Base-by-base conservation (phyloP, 2,888 invertebrate species). In the Callyntrura sp. region DNA sequence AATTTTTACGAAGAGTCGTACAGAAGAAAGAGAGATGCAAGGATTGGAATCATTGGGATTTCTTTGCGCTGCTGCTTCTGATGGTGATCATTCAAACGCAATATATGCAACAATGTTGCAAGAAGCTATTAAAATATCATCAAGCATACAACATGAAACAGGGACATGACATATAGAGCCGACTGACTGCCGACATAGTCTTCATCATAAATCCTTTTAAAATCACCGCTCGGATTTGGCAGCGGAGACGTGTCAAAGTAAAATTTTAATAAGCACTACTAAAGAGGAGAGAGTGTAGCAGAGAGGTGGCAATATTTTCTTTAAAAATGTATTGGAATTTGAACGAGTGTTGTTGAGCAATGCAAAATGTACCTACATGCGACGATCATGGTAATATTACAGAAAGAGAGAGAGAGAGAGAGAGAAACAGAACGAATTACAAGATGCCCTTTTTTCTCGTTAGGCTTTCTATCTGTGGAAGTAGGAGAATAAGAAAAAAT, bases 41-140 rank as follows among this genome's bases (percentile, higher is more conserved):
- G 25, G 28, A 14, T 68, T 20, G n/a, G 68, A 68, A 43, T 68
- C 68, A n/a, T n/a, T 8, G 20, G 9, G 23, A 60, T 60, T 60
- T 60, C 35, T 65, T n/a, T 11, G 23, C 25, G 25, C 14, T 70
- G 70, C 48, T 35, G 28, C 23, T 68, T 6, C 5, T n/a, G 62
- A 68, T 68, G 23, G 25, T 68, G 5, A 8, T 57, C 17, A 57
- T 57, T n/a, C 68, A 68, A 43, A 68, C 14, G 76, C 12, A 76
- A 28, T 25, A 78, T 35, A 35, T 55, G 35, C 57, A 68, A 68
- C 28, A 83, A 68, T 68, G 68, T 83, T 83, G 68, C 82, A 83
- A 83, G 62, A 83, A 62, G 82, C 23, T 17, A 45, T 62, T 82
- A n/a, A 68, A 43, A 65, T 14, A 48, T 23, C 35, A 48, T 51